Percentiles rank a stretch among this genome's conserved stretches.
These are phyloP conservation scores for Microcaecilia unicolor DNA, from an alignment of 2,797 vertebrate genomes.

Conservation along the genomic window DNA sequence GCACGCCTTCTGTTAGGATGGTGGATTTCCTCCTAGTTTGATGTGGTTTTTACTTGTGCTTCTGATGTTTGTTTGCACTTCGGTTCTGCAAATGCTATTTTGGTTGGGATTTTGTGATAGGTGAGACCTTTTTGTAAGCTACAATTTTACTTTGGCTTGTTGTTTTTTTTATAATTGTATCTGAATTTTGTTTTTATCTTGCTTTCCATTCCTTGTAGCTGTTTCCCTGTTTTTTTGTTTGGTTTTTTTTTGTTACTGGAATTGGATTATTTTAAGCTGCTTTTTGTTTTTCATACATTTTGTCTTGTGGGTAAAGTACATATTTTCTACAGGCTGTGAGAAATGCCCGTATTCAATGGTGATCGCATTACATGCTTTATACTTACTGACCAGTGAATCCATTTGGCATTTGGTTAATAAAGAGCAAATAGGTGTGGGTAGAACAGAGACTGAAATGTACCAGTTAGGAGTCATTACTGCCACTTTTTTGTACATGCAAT, in stretches of 20 bases:
- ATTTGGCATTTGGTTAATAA: accelerated
- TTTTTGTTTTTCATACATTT: slow-evolving; percentile 13
- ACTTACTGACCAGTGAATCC: neutral
- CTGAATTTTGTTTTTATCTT: no score
- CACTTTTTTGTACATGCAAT: slow-evolving; percentile 45
- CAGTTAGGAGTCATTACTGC: slow-evolving; percentile 38
- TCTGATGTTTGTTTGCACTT: no score
- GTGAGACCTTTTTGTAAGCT: no score
- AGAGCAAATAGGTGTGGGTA: neutral
- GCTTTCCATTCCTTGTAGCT: no score
- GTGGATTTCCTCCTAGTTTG: no score
- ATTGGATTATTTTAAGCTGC: neutral
- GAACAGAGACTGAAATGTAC: slow-evolving; percentile 2
- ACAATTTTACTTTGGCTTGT: no score
- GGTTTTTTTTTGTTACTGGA: neutral
- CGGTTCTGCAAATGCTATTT: no score
- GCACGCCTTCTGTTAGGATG: no score
- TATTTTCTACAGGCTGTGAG: slow-evolving; percentile 24
- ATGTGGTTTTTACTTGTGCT: no score
- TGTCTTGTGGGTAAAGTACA: slow-evolving; percentile 16
- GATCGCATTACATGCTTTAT: neutral
- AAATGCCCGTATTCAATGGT: slow-evolving; percentile 19
- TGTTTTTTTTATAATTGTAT: no score
- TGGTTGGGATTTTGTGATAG: no score
- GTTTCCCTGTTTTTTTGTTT: accelerated